Evolutionary conservation across 2,113 vertebrate species (phyloP), one percentile per base, ranked within the genome.

Genomic region (Sapajus apella): DNA sequence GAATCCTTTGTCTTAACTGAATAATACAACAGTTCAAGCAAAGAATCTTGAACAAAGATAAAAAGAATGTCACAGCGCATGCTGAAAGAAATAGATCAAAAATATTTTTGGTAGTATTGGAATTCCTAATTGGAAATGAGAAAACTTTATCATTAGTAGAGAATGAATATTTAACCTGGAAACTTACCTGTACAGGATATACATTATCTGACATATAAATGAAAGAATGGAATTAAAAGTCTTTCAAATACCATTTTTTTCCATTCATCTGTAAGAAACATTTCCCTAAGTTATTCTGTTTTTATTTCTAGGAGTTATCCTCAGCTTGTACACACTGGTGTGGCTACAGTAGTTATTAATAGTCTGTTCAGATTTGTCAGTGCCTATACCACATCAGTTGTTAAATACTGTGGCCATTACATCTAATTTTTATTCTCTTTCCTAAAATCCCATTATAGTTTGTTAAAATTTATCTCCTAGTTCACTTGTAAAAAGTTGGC

Each of bases 101-200:
- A 52, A 25, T 5, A 32, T 76, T 85, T 92, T 75, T 3, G 1
- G 47, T 47, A 47, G 40, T 50, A 45, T n/a, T 77, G 55, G 32
- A 68, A 81, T 85, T 94, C n/a, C 70, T 93, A 61, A 81, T 13
- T 73, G 37, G 92, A 95, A 89, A 87, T 83, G 23, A 93, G 40
- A 85, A 82, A 90, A 83, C 14, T 27, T 30, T 56, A 35, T 87
- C 32, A 55, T 17, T 68, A 75, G 45, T 2, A 45, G 27, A 76
- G 25, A 32, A 83, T 30, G 9, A 61, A 94, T 47, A 50, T 58
- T 79, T 94, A 84, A 84, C 6, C 30, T 83, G 84, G 16, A 92
- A 76, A 87, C 20, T 87, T 50, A 64, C 6, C 37, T 87, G 75
- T 32, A 75, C 2, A 47, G 30, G 32, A 91, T 9, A 6, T 68